Conservation (phyloP, 2,113 vertebrate species). For the Leptocoma aspasia region DNA sequence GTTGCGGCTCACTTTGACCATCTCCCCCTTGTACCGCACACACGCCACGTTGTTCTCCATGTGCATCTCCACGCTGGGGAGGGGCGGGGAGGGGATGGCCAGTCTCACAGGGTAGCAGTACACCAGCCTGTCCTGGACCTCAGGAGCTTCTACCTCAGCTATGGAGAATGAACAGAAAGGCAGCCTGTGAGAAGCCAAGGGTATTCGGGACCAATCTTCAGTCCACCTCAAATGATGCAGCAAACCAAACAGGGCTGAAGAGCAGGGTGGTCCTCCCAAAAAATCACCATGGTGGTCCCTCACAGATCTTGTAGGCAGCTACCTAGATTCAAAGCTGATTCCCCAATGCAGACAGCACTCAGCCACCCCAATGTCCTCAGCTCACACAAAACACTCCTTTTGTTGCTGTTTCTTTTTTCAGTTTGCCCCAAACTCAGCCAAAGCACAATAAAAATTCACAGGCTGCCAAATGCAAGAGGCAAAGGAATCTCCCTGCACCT, state of each 20-base stretch:
- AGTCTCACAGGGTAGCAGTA: slow-evolving; percentile 92
- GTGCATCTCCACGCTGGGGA: slow-evolving; percentile 91
- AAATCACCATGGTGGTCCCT: fast-evolving
- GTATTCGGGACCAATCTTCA: fast-evolving
- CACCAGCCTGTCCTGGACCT: slow-evolving; percentile 83
- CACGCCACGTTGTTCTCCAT: slow-evolving; percentile 92
- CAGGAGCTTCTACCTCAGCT: slow-evolving; percentile 75
- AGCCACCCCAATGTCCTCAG: fast-evolving
- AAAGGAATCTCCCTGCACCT: background rate
- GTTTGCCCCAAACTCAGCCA: background rate
- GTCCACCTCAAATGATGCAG: background rate
- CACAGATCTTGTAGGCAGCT: background rate
- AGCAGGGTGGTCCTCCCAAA: background rate
- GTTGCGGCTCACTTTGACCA: slow-evolving; percentile 94
- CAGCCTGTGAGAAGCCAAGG: background rate
- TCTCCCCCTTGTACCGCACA: slow-evolving; percentile 92
- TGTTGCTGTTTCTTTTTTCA: background rate
- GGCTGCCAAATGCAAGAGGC: background rate
- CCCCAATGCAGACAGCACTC: background rate
- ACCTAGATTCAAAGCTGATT: background rate
- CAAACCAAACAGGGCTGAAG: fast-evolving
- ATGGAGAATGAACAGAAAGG: background rate
- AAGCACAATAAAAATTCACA: background rate
- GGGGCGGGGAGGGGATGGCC: slow-evolving; percentile 77
- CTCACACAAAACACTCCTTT: background rate